Evolutionary conservation across 2,888 invertebrate genomes (phyloP).

Genomic region (Caenorhabditis wallacei): DNA sequence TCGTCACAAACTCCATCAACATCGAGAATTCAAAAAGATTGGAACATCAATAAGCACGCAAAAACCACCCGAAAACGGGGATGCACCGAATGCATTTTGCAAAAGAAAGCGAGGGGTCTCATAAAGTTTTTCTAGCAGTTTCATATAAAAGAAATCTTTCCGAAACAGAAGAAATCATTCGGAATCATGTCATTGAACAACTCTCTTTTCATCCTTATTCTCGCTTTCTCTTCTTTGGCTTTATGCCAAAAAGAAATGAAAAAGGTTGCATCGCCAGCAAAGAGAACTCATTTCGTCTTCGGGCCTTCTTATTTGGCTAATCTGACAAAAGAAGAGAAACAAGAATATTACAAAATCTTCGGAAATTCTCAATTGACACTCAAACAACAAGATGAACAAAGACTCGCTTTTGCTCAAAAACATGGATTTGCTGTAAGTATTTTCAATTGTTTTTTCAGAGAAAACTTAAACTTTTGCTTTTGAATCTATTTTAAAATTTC

Average conservation of each 20-base stretch:
- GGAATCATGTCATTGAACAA: slow-evolving; percentile 18
- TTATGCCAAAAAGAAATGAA: slow-evolving; percentile 29
- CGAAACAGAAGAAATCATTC: slow-evolving; percentile 2
- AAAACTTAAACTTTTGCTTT: no score
- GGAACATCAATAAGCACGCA: no score
- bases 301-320: slow-evolving; percentile 62
- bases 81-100: slow-evolving; percentile 11
- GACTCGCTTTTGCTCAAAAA: slow-evolving; percentile 63
- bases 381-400: slow-evolving; percentile 56
- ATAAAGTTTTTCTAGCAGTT: slow-evolving; percentile 18
- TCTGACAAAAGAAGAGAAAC: slow-evolving; percentile 54
- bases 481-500: not conserved
- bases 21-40: no score
- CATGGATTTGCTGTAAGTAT: slow-evolving; percentile 60
- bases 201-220: slow-evolving; percentile 28
- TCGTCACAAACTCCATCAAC: no score
- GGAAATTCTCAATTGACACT: slow-evolving; percentile 52
- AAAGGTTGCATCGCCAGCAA: slow-evolving; percentile 14
- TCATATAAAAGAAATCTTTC: slow-evolving; percentile 33
- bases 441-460: no score
- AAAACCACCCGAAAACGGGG: no score
- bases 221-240: slow-evolving; percentile 34
- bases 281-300: slow-evolving; percentile 17
- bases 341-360: slow-evolving; percentile 62
- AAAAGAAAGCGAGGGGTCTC: slow-evolving; percentile 12